phyloP scores from a whole-genome alignment of 1,140 invertebrate species.

The Apolygus lucorum region DNA sequence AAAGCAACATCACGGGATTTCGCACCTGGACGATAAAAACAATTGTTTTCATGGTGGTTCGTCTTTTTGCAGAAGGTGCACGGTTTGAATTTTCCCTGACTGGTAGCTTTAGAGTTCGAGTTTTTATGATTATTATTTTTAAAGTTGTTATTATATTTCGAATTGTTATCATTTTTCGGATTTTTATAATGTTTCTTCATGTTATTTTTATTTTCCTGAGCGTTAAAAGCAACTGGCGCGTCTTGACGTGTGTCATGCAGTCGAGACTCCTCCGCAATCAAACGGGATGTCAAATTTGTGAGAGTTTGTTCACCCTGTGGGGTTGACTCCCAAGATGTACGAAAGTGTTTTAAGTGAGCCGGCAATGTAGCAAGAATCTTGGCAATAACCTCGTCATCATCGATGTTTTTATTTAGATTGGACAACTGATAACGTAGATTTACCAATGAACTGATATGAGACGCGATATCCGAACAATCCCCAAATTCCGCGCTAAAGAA shows the following conservation, averaged over 20 bases:
- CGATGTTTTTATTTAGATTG: neutral
- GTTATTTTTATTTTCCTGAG: neutral
- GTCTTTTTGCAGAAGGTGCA: conserved; percentile 19
- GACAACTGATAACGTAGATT: neutral
- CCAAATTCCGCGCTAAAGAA: neutral
- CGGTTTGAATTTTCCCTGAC: conserved; percentile 7
- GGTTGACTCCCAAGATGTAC: neutral
- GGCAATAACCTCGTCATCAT: neutral
- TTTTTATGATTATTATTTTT: neutral
- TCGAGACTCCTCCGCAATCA: neutral
- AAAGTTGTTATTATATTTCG: neutral
- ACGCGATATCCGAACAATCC: neutral
- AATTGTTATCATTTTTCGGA: neutral
- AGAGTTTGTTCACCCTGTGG: neutral
- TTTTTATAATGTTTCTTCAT: neutral
- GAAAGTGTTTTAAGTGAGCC: neutral
- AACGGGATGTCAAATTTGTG: neutral
- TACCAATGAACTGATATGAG: neutral
- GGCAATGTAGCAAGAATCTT: conserved; percentile 2
- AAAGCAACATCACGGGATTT: neutral
- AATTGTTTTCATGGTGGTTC: conserved; percentile 15
- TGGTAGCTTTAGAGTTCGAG: too few species aligned
- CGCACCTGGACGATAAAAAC: conserved; percentile 10
- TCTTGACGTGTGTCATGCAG: neutral
- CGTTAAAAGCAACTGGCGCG: neutral